These are phyloP conservation scores for Gymnodraco acuticeps DNA, from an alignment of 2,797 vertebrate species.

Conservation along the genomic window DNA sequence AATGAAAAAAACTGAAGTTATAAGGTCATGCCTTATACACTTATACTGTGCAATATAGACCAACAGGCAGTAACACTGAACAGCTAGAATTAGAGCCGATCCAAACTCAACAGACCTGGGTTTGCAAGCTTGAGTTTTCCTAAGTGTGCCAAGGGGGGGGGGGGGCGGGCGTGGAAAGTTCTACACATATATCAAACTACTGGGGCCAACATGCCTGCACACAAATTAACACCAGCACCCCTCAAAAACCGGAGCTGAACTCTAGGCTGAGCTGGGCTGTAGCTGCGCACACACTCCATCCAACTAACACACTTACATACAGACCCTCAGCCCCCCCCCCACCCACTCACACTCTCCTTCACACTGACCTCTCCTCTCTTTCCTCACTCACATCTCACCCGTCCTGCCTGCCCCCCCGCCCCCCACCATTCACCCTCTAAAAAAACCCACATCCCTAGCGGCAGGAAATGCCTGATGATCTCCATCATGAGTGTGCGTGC, in stretches of 20 bases:
- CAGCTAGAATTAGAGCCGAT: conserved; percentile 32
- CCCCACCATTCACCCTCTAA: conserved; percentile 49
- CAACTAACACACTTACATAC: conserved; percentile 48
- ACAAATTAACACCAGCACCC: conserved; percentile 42
- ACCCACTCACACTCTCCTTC: conserved; percentile 60
- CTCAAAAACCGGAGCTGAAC: conserved; percentile 42
- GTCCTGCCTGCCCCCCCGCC: conserved; percentile 57
- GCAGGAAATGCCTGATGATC: conserved; percentile 99
- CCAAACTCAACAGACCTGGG: conserved; percentile 37
- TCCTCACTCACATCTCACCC: conserved; percentile 75
- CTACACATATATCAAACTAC: conserved; percentile 20
- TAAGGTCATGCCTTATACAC: conserved; percentile 25
- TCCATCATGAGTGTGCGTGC: conserved; percentile 92
- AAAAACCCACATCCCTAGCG: conserved; percentile 87
- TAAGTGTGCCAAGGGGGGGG: conserved; percentile 34
- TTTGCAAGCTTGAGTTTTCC: conserved; percentile 33
- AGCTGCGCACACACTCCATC: conserved; percentile 41
- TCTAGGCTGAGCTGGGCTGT: conserved; percentile 43
- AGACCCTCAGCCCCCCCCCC: conserved; percentile 31
- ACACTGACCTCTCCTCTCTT: conserved; percentile 67
- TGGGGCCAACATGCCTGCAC: conserved; percentile 28
- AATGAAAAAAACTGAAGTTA: conserved; percentile 26
- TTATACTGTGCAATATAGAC: conserved; percentile 17
- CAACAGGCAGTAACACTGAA: conserved; percentile 28
- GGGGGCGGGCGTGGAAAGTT: conserved; percentile 31